Base-by-base conservation (phyloP, 2,113 vertebrate species). In the Oryzias javanicus region DNA sequence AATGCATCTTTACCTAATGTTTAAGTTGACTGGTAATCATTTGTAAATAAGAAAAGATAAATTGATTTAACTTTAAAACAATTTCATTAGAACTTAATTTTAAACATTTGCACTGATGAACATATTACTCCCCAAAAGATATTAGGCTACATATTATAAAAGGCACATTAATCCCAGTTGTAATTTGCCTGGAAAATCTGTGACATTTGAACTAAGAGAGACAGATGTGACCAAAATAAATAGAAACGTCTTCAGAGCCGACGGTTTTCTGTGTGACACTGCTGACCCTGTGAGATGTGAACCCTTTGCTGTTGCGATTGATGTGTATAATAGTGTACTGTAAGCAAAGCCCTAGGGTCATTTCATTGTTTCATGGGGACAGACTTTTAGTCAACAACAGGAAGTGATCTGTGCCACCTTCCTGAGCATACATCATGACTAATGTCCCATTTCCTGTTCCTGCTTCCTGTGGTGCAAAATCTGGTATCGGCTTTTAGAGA, bases 391-490 rank as follows among this genome's bases (percentile, higher is more conserved):
- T 49, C 61, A 76, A 75, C 68, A 69, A 81, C 85, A 84, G 86
- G 85, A 89, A 87, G 75, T 74, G 73, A 66, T 76, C 55, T 50
- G 55, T 71, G 73, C 72, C 48, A 74, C 57, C 58, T 83, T 87
- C 78, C 86, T 76, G 75, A 27, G 44, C 46, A 44, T 70, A 55
- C 64, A 64, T 76, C 46, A 79, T 86, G 84, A 87, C 72, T 78
- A 72, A 79, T 83, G 64, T 77, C 75, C 52, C 6, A 46, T 74
- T 84, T 86, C 85, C 87, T 80, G 58, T 80, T 81, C 76, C 74
- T 65, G 46, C 77, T 86, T 83, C 67, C 79, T 74, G 64, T 49
- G 42, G 19, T 64, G 53, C 49, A 66, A 50, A 67, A 41, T 61
- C 25, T 52, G 67, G 15, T 16, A 49, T 62, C 25, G 46, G 55